These are phyloP conservation scores for Scomber colias DNA, from an alignment of 2,113 vertebrate species.

Conservation along the genomic window DNA sequence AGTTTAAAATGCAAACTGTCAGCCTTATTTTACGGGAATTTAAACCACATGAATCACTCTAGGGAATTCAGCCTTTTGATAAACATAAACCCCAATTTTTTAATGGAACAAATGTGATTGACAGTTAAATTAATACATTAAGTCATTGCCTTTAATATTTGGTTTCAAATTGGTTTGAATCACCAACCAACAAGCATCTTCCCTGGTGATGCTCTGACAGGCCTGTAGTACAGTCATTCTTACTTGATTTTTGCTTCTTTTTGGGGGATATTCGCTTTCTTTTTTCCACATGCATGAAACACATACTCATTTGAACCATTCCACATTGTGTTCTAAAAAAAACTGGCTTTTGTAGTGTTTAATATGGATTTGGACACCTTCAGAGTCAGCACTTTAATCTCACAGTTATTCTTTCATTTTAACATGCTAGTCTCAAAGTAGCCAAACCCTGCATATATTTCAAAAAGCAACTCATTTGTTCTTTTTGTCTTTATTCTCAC, in stretches of 20 bases:
- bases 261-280: not conserved
- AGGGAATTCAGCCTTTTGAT: no score
- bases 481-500: not conserved
- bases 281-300: not conserved
- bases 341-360: conserved; percentile 3
- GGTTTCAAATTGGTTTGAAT: not conserved
- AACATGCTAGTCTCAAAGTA: not conserved
- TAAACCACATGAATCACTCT: no score
- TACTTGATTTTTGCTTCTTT: conserved; percentile 13
- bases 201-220: no score
- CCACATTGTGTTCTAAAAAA: conserved; percentile 4
- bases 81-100: no score
- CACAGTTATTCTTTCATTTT: conserved; percentile 33
- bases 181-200: not conserved
- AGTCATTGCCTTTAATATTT: conserved; percentile 2
- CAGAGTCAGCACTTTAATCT: conserved; percentile 41
- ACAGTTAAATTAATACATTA: not conserved
- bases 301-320: not conserved
- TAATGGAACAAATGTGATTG: no score
- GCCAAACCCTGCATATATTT: not conserved
- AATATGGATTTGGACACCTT: conserved; percentile 27
- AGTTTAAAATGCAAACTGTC: not conserved
- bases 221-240: no score
- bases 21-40: not conserved
- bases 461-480: not conserved